Conservation (phyloP, 2,797 vertebrate species). For the Apodemus agrarius region DNA sequence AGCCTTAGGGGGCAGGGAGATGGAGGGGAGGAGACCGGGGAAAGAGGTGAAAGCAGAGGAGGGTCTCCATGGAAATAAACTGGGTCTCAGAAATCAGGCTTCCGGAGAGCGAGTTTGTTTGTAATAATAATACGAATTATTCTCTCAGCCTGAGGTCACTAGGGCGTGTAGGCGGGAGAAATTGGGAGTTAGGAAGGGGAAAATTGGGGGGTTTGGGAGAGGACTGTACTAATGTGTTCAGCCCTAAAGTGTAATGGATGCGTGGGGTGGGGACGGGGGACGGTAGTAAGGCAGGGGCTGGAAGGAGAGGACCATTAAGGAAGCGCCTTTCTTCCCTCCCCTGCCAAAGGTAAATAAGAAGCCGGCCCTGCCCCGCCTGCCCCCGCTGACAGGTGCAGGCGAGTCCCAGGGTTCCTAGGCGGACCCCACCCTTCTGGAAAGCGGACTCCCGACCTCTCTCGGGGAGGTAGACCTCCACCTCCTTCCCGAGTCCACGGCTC, state of each 20-base stretch:
- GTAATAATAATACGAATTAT: slow-evolving; percentile 76
- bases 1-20: slow-evolving; percentile 48
- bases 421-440: not conserved
- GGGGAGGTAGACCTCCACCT: not conserved
- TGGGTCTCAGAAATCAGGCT: slow-evolving; percentile 67
- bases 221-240: not conserved
- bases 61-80: slow-evolving; percentile 76
- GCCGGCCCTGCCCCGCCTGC: slow-evolving; percentile 57
- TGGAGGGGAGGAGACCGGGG: slow-evolving; percentile 15
- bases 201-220: slow-evolving; percentile 43
- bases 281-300: not conserved
- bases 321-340: not conserved
- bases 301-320: not conserved
- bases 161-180: slow-evolving; percentile 75
- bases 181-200: slow-evolving; percentile 56
- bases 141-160: slow-evolving; percentile 80
- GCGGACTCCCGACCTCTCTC: not conserved
- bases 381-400: slow-evolving; percentile 70
- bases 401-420: not conserved
- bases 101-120: slow-evolving; percentile 67
- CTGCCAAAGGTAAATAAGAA: slow-evolving; percentile 75
- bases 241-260: not conserved
- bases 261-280: not conserved
- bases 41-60: slow-evolving; percentile 59
- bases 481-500: not conserved